These are phyloP conservation scores for Ciconia boyciana DNA, from an alignment of 2,113 vertebrate genomes.

Conservation along the genomic window DNA sequence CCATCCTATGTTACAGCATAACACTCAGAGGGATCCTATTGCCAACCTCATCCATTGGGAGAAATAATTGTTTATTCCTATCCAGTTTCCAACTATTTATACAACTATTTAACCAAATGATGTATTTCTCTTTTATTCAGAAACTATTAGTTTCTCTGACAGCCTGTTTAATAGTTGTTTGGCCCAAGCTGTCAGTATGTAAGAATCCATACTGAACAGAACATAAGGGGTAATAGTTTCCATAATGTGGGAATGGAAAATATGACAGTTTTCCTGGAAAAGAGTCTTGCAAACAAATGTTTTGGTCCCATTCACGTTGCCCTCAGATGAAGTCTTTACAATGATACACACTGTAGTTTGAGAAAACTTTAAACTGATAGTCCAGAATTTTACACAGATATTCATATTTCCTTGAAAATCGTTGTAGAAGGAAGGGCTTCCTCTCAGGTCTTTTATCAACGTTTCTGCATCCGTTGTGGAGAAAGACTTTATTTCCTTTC, in stretches of 20 bases:
- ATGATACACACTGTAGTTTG: neutral
- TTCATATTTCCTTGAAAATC: neutral
- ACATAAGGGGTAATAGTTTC: neutral
- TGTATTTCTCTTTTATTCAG: neutral
- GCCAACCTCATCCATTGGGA: accelerated
- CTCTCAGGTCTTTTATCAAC: neutral
- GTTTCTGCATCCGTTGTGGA: neutral
- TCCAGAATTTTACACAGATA: neutral
- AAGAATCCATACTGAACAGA: neutral
- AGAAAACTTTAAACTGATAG: neutral
- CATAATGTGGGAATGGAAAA: neutral
- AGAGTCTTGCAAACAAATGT: neutral
- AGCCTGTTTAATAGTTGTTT: neutral
- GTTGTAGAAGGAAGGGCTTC: neutral
- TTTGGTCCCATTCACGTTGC: neutral
- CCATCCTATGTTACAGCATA: neutral
- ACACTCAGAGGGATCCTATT: neutral
- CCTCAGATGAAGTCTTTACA: neutral
- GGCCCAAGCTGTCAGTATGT: neutral
- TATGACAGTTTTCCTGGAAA: neutral
- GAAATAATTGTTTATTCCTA: neutral
- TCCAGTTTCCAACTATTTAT: neutral
- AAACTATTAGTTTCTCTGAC: neutral
- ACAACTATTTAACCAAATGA: neutral
- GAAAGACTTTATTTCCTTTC: neutral